Conservation (phyloP, 2,797 vertebrate species). For the Spheniscus humboldti region DNA sequence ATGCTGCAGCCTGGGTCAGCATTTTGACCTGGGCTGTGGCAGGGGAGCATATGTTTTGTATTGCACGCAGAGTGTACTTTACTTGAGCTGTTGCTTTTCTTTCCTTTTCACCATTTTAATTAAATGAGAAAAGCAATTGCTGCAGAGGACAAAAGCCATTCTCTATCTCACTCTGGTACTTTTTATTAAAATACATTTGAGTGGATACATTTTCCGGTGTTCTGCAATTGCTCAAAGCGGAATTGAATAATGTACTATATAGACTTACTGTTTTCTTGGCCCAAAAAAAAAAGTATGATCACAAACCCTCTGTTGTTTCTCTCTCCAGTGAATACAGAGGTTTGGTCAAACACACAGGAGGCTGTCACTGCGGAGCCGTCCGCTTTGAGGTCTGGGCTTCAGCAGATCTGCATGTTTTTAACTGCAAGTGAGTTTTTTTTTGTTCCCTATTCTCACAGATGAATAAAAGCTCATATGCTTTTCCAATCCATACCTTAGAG, state of each 20-base stretch:
- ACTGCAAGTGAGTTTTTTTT: conserved; percentile 87
- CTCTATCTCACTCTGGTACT: neutral
- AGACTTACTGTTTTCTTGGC: neutral
- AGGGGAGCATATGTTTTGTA: neutral
- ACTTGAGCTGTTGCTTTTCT: neutral
- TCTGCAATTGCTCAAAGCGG: neutral
- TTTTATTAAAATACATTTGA: neutral
- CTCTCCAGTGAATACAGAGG: conserved; percentile 77
- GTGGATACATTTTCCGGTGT: neutral
- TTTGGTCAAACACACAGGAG: conserved; percentile 86
- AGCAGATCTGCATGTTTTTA: conserved; percentile 86
- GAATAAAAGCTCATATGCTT: neutral
- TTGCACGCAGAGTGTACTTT: fast-evolving
- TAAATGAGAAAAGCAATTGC: neutral
- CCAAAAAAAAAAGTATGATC: neutral
- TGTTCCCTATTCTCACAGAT: neutral
- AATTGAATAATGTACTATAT: neutral
- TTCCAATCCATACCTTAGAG: neutral
- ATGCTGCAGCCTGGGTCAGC: neutral
- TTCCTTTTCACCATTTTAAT: neutral
- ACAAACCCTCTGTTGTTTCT: neutral
- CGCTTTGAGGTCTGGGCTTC: conserved; percentile 89
- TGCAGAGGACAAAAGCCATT: neutral
- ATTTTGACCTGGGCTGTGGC: neutral
- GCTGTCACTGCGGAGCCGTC: conserved; percentile 92